A percentile compares a stretch with the other conserved stretches of the same genome.
Conservation (phyloP, 2,888 invertebrate genomes). For the Drosophila pseudotalamancana region DNA sequence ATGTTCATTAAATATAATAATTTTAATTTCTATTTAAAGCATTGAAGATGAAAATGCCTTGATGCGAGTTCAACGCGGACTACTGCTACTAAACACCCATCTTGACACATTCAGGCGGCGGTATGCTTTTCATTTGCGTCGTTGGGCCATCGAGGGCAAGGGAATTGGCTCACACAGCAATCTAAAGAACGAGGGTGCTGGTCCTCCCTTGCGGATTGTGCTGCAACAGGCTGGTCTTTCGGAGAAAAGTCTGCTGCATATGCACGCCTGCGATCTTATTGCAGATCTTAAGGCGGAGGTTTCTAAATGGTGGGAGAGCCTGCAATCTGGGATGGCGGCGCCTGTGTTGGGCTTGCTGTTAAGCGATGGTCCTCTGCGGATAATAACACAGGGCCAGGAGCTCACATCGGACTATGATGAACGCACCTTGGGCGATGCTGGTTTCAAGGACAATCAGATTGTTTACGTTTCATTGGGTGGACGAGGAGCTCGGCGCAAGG, state of each 20-base stretch:
- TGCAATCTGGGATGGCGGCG: constrained; percentile 84
- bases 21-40: constrained; percentile 45
- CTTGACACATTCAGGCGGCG: constrained; percentile 95
- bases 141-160: constrained; percentile 94
- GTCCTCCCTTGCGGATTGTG: constrained; percentile 90
- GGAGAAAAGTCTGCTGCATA: constrained; percentile 92
- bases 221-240: constrained; percentile 95
- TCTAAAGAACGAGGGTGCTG: constrained; percentile 85
- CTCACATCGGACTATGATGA: constrained; percentile 96
- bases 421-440: constrained; percentile 94
- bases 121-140: constrained; percentile 94
- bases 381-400: constrained; percentile 97
- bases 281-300: constrained; percentile 97
- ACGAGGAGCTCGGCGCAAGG: constrained; percentile 85
- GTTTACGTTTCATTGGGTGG: constrained; percentile 96
- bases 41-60: constrained; percentile 89
- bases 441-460: constrained; percentile 96
- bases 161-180: constrained; percentile 91
- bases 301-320: constrained; percentile 96
- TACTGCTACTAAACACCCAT: constrained; percentile 95
- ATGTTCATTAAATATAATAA: background rate
- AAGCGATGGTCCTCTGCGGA: constrained; percentile 93
- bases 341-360: constrained; percentile 89
- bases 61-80: constrained; percentile 94
- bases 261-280: constrained; percentile 94